phyloP scores from a whole-genome alignment of 2,888 invertebrate genomes.

The Odontocerum albicorne region DNA sequence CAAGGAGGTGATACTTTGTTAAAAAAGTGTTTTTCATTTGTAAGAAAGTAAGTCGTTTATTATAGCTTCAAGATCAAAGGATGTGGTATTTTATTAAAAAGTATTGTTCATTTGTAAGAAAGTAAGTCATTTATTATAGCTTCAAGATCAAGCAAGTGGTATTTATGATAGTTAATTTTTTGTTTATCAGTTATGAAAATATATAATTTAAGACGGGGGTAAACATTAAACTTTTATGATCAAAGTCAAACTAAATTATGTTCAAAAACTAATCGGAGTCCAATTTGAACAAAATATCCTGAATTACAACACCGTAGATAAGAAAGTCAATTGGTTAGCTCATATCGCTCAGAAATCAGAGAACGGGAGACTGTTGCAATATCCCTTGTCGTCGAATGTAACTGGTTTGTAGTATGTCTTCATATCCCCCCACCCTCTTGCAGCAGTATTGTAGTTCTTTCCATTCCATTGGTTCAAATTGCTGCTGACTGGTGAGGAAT shows the following conservation, averaged over 20 bases:
- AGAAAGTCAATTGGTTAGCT: no score
- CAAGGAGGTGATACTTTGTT: no score
- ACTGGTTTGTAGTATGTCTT: constrained; percentile 72
- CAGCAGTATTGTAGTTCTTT: constrained; percentile 80
- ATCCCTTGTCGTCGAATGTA: constrained; percentile 63
- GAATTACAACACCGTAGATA: no score
- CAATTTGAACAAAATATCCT: not conserved
- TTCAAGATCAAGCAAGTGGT: no score
- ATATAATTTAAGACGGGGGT: not conserved
- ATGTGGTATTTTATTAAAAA: no score
- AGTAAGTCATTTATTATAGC: no score
- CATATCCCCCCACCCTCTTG: constrained; percentile 78
- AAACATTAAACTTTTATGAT: not conserved
- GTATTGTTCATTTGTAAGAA: no score
- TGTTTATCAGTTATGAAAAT: no score
- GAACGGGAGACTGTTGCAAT: constrained; percentile 44
- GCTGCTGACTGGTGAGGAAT: constrained; percentile 44
- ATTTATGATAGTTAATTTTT: no score
- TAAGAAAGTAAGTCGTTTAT: no score
- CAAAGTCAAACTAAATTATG: not conserved
- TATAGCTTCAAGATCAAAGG: no score
- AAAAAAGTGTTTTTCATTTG: no score
- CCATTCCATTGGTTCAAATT: constrained; percentile 49
- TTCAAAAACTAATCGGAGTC: not conserved
- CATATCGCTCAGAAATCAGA: constrained; percentile 55